Evolutionary conservation across 2,888 invertebrate genomes (phyloP).

Genomic region (Erannis defoliaria): DNA sequence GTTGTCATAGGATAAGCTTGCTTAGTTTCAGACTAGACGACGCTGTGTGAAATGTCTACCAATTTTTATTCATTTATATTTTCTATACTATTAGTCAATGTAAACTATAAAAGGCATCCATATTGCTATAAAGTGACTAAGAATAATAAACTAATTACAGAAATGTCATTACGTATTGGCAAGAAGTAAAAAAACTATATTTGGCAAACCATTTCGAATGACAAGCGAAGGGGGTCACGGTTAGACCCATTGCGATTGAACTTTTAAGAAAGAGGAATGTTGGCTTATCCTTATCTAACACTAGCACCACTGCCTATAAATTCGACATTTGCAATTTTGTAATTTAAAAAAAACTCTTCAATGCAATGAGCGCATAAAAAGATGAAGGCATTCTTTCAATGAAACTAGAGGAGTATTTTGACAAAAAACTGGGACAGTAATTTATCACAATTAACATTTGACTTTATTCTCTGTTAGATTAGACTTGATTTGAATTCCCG

Average conservation of each 20-base stretch:
- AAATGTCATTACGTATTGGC: slow-evolving; percentile 61
- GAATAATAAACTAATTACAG: slow-evolving; percentile 22
- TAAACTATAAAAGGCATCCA: slow-evolving; percentile 4
- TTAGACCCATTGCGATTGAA: slow-evolving; percentile 40
- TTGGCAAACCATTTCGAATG: slow-evolving; percentile 59
- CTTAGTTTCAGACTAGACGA: too few species aligned
- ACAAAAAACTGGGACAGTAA: too few species aligned
- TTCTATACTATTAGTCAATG: neutral
- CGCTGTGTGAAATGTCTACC: too few species aligned
- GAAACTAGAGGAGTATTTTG: too few species aligned
- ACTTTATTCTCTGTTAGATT: too few species aligned
- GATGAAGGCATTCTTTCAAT: too few species aligned
- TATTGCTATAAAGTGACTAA: neutral
- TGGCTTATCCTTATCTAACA: slow-evolving; percentile 62
- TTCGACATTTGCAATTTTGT: slow-evolving; percentile 24
- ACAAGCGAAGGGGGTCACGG: slow-evolving; percentile 47
- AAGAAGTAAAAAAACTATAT: slow-evolving; percentile 62
- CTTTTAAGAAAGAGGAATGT: slow-evolving; percentile 63
- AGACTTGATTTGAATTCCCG: too few species aligned
- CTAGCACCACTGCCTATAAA: slow-evolving; percentile 67
- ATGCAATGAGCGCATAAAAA: neutral
- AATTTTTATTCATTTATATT: too few species aligned
- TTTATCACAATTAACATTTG: too few species aligned
- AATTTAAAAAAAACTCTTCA: neutral
- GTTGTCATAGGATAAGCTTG: too few species aligned